These are phyloP conservation scores for Motacilla tschutschensis DNA, from an alignment of 2,113 vertebrate genomes.

Conservation along the genomic window DNA sequence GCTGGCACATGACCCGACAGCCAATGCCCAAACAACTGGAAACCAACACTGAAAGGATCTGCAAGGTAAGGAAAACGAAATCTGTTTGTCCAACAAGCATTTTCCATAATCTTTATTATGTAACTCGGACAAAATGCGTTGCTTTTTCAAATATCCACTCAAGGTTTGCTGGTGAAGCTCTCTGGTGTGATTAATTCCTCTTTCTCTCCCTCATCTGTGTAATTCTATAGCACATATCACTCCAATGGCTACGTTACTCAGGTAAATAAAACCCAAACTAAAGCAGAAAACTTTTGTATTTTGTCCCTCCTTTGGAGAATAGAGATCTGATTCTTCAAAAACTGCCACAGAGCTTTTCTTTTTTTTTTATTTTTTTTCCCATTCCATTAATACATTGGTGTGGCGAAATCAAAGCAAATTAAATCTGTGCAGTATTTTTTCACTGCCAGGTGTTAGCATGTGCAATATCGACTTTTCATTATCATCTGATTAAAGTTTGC, in stretches of 20 bases:
- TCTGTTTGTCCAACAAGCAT: background rate
- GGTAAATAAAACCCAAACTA: background rate
- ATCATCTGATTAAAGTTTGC: background rate
- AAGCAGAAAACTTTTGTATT: background rate
- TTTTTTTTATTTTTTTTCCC: too few species aligned
- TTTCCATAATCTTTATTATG: background rate
- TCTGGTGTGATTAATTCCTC: background rate
- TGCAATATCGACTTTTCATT: background rate
- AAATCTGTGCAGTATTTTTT: background rate
- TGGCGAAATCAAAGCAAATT: background rate
- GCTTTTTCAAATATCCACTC: background rate
- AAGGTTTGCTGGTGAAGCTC: background rate
- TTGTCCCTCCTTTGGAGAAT: background rate
- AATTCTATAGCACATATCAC: background rate
- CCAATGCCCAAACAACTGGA: background rate
- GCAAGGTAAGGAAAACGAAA: background rate
- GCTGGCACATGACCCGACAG: too few species aligned
- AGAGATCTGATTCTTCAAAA: background rate
- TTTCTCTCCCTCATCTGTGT: background rate
- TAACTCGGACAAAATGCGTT: background rate
- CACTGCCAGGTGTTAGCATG: background rate
- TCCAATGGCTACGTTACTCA: background rate
- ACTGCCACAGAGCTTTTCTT: background rate
- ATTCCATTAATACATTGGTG: background rate
- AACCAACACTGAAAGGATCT: background rate